phyloP scores from a whole-genome alignment of 1,140 invertebrate species.

The Carposina sasakii region DNA sequence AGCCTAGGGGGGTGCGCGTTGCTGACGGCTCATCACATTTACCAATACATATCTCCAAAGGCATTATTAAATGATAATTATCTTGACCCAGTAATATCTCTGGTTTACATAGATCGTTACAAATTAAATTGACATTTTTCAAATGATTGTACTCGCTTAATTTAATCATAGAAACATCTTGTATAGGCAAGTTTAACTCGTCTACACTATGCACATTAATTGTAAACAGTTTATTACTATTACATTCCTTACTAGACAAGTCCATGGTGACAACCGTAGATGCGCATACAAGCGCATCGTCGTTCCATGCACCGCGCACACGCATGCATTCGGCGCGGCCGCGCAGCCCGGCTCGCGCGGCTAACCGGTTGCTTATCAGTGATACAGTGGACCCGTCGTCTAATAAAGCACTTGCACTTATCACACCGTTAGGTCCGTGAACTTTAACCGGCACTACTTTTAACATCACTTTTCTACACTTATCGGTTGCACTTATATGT shows the following conservation, averaged over 20 bases:
- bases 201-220: slow-evolving; percentile 16
- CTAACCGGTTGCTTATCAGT: background rate
- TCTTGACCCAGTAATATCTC: slow-evolving; percentile 23
- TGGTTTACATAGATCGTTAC: slow-evolving; percentile 7
- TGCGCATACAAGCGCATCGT: slow-evolving; percentile 12
- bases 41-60: slow-evolving; percentile 10
- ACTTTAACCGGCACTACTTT: slow-evolving; percentile 8
- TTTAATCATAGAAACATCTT: slow-evolving; percentile 7
- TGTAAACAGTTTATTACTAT: slow-evolving; percentile 7
- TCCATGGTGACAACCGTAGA: slow-evolving; percentile 4
- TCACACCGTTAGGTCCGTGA: slow-evolving; percentile 7
- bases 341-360: slow-evolving; percentile 5
- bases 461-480: background rate
- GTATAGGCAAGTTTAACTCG: slow-evolving; percentile 15
- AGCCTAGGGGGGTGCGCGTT: slow-evolving; percentile 18
- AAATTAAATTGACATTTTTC: slow-evolving; percentile 10
- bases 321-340: background rate
- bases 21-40: slow-evolving; percentile 15
- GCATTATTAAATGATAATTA: slow-evolving; percentile 19
- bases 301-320: slow-evolving; percentile 10
- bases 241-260: slow-evolving; percentile 5
- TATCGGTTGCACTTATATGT: background rate
- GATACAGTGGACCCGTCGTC: slow-evolving; percentile 9
- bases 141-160: slow-evolving; percentile 10
- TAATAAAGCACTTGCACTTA: background rate